A percentile compares a stretch with the other conserved stretches of the same genome.
These are phyloP conservation scores for Theristicus caerulescens DNA, from an alignment of 2,113 vertebrate species.

Conservation along the genomic window DNA sequence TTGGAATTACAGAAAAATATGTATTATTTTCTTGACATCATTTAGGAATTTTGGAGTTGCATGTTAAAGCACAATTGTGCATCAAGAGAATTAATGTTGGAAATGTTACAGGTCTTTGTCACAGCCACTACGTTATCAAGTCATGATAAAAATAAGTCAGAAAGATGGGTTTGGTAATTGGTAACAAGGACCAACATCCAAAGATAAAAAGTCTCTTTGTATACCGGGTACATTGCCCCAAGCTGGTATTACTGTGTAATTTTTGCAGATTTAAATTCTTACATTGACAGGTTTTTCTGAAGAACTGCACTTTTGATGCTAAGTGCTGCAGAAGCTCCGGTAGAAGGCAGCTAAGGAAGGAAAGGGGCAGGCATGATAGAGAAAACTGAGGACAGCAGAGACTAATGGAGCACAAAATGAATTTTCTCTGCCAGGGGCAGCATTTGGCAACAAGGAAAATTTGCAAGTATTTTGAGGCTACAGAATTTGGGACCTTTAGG, in stretches of 20 bases:
- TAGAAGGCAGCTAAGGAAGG: not conserved
- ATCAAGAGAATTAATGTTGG: slow-evolving; percentile 8
- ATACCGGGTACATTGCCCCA: slow-evolving; percentile 6
- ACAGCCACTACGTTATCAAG: not conserved
- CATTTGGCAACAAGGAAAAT: slow-evolving; percentile 1
- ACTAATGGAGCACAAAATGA: slow-evolving; percentile 61
- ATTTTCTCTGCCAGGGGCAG: slow-evolving; percentile 48
- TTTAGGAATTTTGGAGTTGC: not conserved
- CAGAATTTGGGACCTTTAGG: slow-evolving; percentile 10
- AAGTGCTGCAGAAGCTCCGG: slow-evolving; percentile 12
- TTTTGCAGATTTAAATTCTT: slow-evolving; percentile 52
- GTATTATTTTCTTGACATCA: not conserved
- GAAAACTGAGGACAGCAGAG: slow-evolving; percentile 14
- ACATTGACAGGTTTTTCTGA: slow-evolving; percentile 36
- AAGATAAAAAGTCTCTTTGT: slow-evolving; percentile 8
- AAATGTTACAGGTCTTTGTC: slow-evolving; percentile 22
- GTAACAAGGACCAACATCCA: not conserved
- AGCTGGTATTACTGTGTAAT: slow-evolving; percentile 31
- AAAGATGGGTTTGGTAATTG: slow-evolving; percentile 40
- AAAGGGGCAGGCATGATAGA: not conserved
- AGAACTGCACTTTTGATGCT: slow-evolving; percentile 43
- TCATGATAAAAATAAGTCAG: slow-evolving; percentile 18
- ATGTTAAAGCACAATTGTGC: slow-evolving; percentile 4
- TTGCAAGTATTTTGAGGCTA: slow-evolving; percentile 27
- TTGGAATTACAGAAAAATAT: not conserved